A percentile compares a stretch with the other conserved stretches of the same genome.
Evolutionary conservation across 2,113 vertebrate species (phyloP).

Genomic region (Ciconia maguari): DNA sequence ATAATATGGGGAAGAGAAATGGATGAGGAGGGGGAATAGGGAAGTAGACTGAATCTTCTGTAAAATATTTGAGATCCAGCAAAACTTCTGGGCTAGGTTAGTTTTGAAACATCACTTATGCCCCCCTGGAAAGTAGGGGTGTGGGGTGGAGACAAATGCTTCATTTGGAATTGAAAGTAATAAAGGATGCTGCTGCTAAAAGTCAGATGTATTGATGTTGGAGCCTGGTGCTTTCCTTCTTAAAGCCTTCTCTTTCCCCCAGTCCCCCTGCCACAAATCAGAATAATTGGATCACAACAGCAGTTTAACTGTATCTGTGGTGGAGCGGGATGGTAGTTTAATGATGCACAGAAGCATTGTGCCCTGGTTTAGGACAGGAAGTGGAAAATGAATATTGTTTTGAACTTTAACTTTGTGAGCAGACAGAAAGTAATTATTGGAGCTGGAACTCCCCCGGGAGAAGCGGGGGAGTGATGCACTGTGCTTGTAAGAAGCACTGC

Average conservation of each 20-base stretch:
- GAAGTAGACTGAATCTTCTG: neutral
- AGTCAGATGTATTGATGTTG: neutral
- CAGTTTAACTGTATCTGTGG: neutral
- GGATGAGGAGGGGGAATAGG: neutral
- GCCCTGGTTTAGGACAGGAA: conserved; percentile 42
- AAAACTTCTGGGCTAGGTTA: neutral
- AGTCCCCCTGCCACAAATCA: neutral
- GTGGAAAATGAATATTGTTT: conserved; percentile 56
- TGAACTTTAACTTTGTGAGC: conserved; percentile 50
- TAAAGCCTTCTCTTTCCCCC: neutral
- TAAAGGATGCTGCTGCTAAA: neutral
- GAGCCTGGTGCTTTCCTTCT: neutral
- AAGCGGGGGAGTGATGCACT: neutral
- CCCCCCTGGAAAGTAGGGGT: neutral
- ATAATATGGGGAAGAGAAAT: neutral
- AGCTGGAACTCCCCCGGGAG: neutral
- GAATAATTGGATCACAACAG: neutral
- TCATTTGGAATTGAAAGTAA: neutral
- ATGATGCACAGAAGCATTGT: neutral
- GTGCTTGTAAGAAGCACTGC: neutral
- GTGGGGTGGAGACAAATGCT: neutral
- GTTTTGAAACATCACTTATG: neutral
- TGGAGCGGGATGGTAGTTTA: neutral
- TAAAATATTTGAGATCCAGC: conserved; percentile 15
- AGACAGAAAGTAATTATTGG: conserved; percentile 35